phyloP scores from a whole-genome alignment of 2,113 vertebrate species.

The Atractosteus spatula region DNA sequence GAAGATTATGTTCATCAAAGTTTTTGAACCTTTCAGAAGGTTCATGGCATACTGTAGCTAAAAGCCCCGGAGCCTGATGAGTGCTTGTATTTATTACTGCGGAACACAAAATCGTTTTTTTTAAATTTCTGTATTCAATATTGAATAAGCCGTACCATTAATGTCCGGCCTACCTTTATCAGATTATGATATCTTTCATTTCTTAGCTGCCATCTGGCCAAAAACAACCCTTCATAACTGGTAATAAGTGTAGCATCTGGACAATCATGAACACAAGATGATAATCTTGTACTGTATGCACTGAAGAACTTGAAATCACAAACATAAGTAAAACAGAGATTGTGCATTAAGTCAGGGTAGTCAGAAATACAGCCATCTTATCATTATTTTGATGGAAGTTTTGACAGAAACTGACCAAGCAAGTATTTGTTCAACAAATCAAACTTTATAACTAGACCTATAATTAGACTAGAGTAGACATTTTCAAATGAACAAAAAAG shows the following conservation, averaged over 20 bases:
- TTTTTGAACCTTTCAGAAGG: too few species aligned
- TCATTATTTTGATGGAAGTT: too few species aligned
- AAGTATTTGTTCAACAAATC: too few species aligned
- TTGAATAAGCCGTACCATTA: slow-evolving; percentile 22
- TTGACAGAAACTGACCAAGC: too few species aligned
- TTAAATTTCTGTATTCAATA: slow-evolving; percentile 9
- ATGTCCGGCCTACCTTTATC: slow-evolving; percentile 25
- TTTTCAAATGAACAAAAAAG: too few species aligned
- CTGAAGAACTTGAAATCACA: slow-evolving; percentile 2
- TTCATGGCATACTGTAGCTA: too few species aligned
- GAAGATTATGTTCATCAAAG: too few species aligned
- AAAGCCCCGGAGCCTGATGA: slow-evolving; percentile 4
- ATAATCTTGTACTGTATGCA: not conserved
- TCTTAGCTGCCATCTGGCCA: slow-evolving; percentile 34
- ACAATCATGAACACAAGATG: slow-evolving; percentile 11
- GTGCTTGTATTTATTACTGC: slow-evolving; percentile 9
- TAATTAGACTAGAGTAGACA: too few species aligned
- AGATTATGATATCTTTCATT: slow-evolving; percentile 21
- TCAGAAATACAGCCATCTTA: too few species aligned
- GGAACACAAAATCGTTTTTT: slow-evolving; percentile 4
- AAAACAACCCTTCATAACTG: slow-evolving; percentile 24
- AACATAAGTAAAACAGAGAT: not conserved
- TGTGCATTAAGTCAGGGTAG: too few species aligned
- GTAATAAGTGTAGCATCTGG: slow-evolving; percentile 21
- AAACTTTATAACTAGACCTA: too few species aligned